These are phyloP conservation scores for Suillia variegata DNA, from an alignment of 2,888 invertebrate species.

Conservation along the genomic window DNA sequence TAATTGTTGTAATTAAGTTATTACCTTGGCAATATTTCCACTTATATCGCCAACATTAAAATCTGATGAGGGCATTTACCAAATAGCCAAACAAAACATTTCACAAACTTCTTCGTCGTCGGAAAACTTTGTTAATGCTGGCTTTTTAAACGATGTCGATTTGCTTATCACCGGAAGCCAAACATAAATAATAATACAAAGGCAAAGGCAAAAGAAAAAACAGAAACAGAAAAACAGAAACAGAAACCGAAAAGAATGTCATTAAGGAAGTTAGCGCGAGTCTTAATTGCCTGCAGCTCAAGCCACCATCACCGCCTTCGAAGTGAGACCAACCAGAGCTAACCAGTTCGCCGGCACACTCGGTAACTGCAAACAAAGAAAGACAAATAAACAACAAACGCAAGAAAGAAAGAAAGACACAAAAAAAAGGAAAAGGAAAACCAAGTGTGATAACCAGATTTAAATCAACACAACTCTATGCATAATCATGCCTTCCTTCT, in stretches of 20 bases:
- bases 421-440: neutral
- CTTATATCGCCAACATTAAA: too few species aligned
- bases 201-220: neutral
- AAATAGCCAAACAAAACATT: too few species aligned
- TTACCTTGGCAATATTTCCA: too few species aligned
- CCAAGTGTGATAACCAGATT: constrained; percentile 20
- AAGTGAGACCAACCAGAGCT: neutral
- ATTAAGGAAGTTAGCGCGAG: constrained; percentile 8
- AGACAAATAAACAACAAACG: neutral
- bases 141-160: constrained; percentile 7
- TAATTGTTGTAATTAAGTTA: too few species aligned
- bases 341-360: too few species aligned
- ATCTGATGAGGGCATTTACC: too few species aligned
- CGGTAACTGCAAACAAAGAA: too few species aligned
- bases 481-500: constrained; percentile 11
- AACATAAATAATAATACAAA: constrained; percentile 17
- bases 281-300: constrained; percentile 4
- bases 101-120: too few species aligned
- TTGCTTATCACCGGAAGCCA: constrained; percentile 26
- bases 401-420: neutral
- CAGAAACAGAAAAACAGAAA: constrained; percentile 5
- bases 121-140: too few species aligned
- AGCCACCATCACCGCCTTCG: neutral
- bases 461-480: constrained; percentile 3
- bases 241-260: neutral